A percentile compares a stretch with the other conserved stretches of the same genome.
Conservation (phyloP, 2,113 vertebrate genomes). For the Tychaedon coryphoeus region DNA sequence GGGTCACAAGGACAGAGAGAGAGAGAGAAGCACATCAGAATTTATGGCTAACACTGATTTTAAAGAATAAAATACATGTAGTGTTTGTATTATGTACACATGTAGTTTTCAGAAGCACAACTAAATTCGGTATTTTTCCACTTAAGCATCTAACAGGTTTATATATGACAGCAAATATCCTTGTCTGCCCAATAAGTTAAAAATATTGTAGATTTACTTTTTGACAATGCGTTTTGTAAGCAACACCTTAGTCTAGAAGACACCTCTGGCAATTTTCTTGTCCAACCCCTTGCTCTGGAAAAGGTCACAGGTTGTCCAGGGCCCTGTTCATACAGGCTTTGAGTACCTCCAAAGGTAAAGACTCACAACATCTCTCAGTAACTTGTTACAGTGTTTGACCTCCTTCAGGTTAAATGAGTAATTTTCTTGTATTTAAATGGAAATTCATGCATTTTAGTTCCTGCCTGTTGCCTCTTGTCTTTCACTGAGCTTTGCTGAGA, state of each 20-base stretch:
- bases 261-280: background rate
- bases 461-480: background rate
- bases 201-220: background rate
- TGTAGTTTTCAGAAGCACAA: background rate
- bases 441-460: background rate
- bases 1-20: background rate
- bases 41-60: accelerated
- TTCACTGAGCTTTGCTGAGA: background rate
- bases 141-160: background rate
- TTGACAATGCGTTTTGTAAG: background rate
- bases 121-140: background rate
- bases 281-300: background rate
- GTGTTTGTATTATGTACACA: background rate
- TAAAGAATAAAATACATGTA: background rate
- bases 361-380: background rate
- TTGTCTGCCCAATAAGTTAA: background rate
- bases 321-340: background rate
- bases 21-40: background rate
- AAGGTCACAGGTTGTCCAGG: background rate
- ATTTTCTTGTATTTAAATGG: background rate
- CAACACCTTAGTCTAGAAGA: background rate
- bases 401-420: background rate
- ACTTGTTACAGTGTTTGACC: background rate
- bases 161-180: background rate
- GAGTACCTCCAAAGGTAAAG: background rate